These are phyloP conservation scores for Drosophila anomalata DNA, from an alignment of 2,888 invertebrate species.

Conservation along the genomic window DNA sequence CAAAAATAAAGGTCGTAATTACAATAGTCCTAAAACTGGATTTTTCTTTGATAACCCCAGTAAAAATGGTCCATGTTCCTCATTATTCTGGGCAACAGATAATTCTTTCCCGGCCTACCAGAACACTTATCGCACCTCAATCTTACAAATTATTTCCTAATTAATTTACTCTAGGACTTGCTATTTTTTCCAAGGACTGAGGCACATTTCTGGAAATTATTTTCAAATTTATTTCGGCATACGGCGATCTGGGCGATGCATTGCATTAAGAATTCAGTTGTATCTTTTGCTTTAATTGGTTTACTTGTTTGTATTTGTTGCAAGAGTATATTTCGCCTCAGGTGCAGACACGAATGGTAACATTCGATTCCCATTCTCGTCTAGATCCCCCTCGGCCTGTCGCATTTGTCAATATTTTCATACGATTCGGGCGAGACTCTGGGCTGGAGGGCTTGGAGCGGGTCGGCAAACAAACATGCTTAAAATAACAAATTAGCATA, in stretches of 20 bases:
- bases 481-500: conserved; percentile 80
- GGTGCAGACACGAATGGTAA: conserved; percentile 50
- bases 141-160: conserved; percentile 2
- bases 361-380: conserved; percentile 20
- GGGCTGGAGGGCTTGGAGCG: conserved; percentile 17
- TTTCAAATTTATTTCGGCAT: conserved; percentile 31
- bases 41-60: not conserved
- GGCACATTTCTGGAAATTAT: conserved; percentile 6
- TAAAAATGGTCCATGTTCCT: not conserved
- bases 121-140: not conserved
- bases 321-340: conserved; percentile 60
- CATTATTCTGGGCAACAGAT: not conserved
- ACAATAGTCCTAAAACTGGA: not conserved
- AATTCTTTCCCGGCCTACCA: not conserved
- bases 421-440: conserved; percentile 45
- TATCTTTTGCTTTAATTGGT: conserved; percentile 74
- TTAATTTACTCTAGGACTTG: conserved; percentile 1
- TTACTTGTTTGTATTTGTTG: conserved; percentile 63
- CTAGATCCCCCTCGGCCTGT: conserved; percentile 8
- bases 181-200: not conserved
- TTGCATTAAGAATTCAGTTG: conserved; percentile 69
- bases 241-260: conserved; percentile 44
- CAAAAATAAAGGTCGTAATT: not conserved
- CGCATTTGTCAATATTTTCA: conserved; percentile 71
- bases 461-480: conserved; percentile 75